Evolutionary conservation across 2,113 vertebrate genomes (phyloP).

Genomic region (Vimba vimba): DNA sequence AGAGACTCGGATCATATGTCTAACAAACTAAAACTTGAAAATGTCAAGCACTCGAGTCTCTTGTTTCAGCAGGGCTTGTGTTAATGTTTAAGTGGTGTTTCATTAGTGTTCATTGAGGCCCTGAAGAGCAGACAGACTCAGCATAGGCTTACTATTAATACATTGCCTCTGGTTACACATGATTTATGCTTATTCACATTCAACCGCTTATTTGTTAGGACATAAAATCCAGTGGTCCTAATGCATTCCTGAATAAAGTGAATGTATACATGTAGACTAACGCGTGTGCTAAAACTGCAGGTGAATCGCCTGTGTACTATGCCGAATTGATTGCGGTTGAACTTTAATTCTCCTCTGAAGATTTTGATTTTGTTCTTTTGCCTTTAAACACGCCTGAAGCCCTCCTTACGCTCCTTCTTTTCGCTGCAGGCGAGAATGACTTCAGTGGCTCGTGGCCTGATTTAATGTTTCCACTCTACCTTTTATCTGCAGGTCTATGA

Average conservation of each 20-base stretch:
- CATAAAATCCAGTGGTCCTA: conserved; percentile 59
- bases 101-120: conserved; percentile 61
- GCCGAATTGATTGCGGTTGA: conserved; percentile 49
- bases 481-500: conserved; percentile 62
- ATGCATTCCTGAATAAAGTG: conserved; percentile 66
- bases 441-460: conserved; percentile 55
- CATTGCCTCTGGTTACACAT: conserved; percentile 71
- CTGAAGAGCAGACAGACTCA: conserved; percentile 58
- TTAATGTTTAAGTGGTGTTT: conserved; percentile 53
- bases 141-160: conserved; percentile 70
- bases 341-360: conserved; percentile 50
- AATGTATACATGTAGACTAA: not conserved
- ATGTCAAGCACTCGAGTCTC: not conserved
- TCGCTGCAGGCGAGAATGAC: conserved; percentile 71
- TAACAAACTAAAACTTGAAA: not conserved
- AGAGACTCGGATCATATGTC: not conserved
- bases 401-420: conserved; percentile 66
- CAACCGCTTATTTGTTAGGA: conserved; percentile 61
- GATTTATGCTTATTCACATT: conserved; percentile 71
- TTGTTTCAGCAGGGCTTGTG: conserved; percentile 14
- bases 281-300: not conserved
- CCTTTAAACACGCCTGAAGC: conserved; percentile 73
- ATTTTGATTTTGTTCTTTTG: conserved; percentile 48
- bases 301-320: not conserved
- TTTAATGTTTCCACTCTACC: conserved; percentile 58